These are phyloP conservation scores for Alexandromys fortis DNA, from an alignment of 2,113 vertebrate genomes.

Conservation along the genomic window DNA sequence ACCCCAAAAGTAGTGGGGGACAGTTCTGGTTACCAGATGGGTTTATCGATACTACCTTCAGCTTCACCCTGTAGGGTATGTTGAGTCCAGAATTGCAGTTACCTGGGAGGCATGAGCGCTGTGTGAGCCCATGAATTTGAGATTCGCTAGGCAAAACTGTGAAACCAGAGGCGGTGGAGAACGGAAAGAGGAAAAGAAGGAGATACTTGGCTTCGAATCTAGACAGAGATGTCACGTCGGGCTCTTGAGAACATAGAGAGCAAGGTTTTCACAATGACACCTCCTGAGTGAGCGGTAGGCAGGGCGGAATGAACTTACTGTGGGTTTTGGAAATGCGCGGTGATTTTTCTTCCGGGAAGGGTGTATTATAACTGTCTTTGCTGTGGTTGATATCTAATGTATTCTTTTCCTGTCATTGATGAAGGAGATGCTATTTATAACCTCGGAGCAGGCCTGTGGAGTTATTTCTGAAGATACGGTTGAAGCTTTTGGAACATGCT, in stretches of 20 bases:
- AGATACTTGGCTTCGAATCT: background rate
- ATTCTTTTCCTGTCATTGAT: slow-evolving; percentile 1
- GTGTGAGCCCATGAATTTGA: background rate
- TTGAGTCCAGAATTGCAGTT: too few relatives aligned
- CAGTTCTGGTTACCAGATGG: background rate
- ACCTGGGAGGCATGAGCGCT: background rate
- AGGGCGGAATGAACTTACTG: background rate
- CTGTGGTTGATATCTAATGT: background rate
- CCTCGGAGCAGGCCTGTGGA: background rate
- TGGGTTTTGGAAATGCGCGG: background rate
- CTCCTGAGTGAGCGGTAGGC: background rate
- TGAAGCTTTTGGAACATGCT: slow-evolving; percentile 1
- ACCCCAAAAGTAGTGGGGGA: background rate
- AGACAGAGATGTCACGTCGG: background rate
- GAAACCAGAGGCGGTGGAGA: background rate
- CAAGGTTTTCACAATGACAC: background rate
- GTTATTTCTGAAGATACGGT: background rate
- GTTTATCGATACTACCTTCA: background rate
- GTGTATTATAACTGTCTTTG: slow-evolving; percentile 8
- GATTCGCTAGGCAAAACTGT: background rate
- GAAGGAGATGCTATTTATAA: slow-evolving; percentile 39
- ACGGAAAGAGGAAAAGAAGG: background rate
- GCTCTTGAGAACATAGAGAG: background rate
- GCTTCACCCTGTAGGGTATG: background rate
- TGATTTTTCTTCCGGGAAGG: slow-evolving; percentile 22